Evolutionary conservation across 2,113 vertebrate genomes (phyloP).

Genomic region (Phocoena sinus): DNA sequence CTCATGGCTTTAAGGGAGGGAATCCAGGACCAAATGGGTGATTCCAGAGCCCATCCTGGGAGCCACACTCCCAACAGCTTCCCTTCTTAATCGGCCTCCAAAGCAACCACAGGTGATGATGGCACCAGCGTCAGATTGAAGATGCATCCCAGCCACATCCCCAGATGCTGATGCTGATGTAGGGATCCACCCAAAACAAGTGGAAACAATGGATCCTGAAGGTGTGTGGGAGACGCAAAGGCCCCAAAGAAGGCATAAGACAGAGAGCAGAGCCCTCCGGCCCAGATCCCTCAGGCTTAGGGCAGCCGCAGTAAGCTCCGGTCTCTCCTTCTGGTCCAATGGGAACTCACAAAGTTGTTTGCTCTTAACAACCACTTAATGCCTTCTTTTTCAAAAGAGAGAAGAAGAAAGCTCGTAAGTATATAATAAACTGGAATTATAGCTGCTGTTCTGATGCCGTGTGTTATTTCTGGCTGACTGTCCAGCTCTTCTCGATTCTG

Average conservation of each 20-base stretch:
- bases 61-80: not conserved
- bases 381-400: slow-evolving; percentile 10
- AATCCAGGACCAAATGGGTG: no score
- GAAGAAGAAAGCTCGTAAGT: slow-evolving; percentile 43
- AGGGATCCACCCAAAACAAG: not conserved
- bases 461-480: slow-evolving; percentile 68
- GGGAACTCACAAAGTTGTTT: slow-evolving; percentile 50
- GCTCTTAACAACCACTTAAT: slow-evolving; percentile 32
- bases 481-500: slow-evolving; percentile 40
- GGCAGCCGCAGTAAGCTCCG: not conserved
- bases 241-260: not conserved
- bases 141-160: not conserved
- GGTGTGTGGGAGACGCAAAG: not conserved
- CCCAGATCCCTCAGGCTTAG: not conserved
- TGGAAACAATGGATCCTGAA: not conserved
- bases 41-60: not conserved
- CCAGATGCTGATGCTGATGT: not conserved
- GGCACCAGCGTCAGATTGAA: not conserved
- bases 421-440: slow-evolving; percentile 43
- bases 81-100: not conserved
- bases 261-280: not conserved
- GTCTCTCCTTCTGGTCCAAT: not conserved
- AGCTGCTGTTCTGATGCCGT: slow-evolving; percentile 48
- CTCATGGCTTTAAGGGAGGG: not conserved
- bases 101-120: not conserved